Percentiles rank a stretch among this genome's conserved stretches.
These are phyloP conservation scores for Bujurquina vittata DNA, from an alignment of 2,113 vertebrate species.

Conservation along the genomic window DNA sequence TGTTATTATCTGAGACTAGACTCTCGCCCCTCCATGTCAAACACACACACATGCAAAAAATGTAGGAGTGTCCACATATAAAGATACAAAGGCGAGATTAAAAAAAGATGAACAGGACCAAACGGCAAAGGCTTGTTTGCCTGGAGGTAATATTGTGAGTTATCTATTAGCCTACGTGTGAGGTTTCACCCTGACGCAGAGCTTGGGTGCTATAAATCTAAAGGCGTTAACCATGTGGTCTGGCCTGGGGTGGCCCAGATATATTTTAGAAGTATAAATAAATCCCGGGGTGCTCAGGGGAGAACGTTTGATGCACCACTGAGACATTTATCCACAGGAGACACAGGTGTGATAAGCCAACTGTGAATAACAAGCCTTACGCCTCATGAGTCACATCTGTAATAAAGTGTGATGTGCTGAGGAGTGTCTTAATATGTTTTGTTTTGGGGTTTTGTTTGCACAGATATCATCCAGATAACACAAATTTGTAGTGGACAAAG, in stretches of 20 bases:
- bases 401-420: slow-evolving; percentile 21
- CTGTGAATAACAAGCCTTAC: slow-evolving; percentile 51
- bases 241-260: slow-evolving; percentile 42
- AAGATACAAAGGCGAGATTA: background rate
- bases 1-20: slow-evolving; percentile 79
- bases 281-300: slow-evolving; percentile 27
- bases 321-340: slow-evolving; percentile 46
- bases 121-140: background rate
- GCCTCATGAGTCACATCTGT: slow-evolving; percentile 48
- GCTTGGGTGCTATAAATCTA: slow-evolving; percentile 40
- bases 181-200: slow-evolving; percentile 28
- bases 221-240: slow-evolving; percentile 31
- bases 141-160: slow-evolving; percentile 9
- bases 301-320: slow-evolving; percentile 47
- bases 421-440: background rate
- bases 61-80: background rate
- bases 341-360: slow-evolving; percentile 70
- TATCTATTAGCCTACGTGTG: slow-evolving; percentile 44
- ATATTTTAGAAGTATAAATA: background rate
- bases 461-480: background rate
- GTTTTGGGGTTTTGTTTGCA: background rate
- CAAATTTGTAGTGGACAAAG: background rate
- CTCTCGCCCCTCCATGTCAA: slow-evolving; percentile 20
- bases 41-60: slow-evolving; percentile 4
- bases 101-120: background rate